Evolutionary conservation across 2,113 vertebrate genomes (phyloP).

Genomic region (Circaetus gallicus): DNA sequence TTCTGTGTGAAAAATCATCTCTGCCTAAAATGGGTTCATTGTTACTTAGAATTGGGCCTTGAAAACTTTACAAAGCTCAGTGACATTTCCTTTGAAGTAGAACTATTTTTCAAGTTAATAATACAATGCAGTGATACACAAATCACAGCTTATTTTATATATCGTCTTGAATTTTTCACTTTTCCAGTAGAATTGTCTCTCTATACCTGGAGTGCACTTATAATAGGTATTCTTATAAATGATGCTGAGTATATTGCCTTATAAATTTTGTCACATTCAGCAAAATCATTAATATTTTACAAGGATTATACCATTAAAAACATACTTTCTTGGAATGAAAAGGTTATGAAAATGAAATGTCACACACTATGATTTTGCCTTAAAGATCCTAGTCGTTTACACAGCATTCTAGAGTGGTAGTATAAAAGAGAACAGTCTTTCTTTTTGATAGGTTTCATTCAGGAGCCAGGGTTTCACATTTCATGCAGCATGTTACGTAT

Average conservation of each 20-base stretch:
- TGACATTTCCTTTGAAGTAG: conserved; percentile 13
- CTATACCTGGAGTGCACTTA: not conserved
- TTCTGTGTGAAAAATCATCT: not conserved
- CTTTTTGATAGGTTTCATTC: conserved; percentile 10
- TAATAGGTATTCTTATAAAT: conserved; percentile 32
- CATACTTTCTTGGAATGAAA: not conserved
- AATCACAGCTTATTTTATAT: not conserved
- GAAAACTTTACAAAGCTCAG: not conserved
- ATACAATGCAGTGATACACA: not conserved
- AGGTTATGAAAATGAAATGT: conserved; percentile 39
- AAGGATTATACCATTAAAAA: conserved; percentile 30
- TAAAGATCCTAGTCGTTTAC: not conserved
- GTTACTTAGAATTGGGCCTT: not conserved
- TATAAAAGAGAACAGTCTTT: not conserved
- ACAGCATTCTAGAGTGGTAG: not conserved
- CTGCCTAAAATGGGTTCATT: not conserved
- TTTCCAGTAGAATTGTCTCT: not conserved
- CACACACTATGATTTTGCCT: not conserved
- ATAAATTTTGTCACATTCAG: conserved; percentile 38
- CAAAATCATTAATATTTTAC: conserved; percentile 50
- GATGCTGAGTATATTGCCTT: conserved; percentile 11
- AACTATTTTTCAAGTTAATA: conserved; percentile 14
- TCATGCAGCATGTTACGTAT: not conserved
- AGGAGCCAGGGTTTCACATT: not conserved
- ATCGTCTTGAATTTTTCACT: not conserved